Conservation (phyloP, 1,140 invertebrate genomes). For the Ctenoplectra terminalis region DNA sequence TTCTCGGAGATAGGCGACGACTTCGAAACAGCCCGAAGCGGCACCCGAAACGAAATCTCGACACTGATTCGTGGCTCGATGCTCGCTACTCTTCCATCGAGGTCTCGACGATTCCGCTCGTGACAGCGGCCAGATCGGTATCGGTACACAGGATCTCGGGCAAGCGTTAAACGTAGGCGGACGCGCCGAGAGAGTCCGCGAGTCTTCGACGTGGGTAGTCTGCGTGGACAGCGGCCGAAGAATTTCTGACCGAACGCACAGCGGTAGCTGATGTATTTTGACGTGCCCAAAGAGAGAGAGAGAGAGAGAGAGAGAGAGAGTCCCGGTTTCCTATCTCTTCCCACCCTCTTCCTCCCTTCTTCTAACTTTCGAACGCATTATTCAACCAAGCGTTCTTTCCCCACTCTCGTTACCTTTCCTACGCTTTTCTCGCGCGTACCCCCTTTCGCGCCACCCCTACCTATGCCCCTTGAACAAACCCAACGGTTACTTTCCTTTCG, state of each 20-base stretch:
- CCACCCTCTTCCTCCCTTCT: conserved; percentile 27
- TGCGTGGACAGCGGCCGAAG: conserved; percentile 67
- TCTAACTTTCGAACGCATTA: conserved; percentile 79
- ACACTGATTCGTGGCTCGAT: neutral
- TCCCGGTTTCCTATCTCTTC: conserved; percentile 38
- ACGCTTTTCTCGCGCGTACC: no score
- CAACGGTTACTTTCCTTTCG: neutral
- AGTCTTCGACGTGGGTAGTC: conserved; percentile 80
- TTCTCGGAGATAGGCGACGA: conserved; percentile 17
- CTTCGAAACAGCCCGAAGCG: neutral
- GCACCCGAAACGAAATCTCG: neutral
- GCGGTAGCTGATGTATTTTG: conserved; percentile 83
- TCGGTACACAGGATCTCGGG: conserved; percentile 42
- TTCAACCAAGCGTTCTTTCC: conserved; percentile 76
- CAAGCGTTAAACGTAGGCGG: conserved; percentile 54
- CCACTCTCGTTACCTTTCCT: neutral
- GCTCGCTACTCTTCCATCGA: neutral
- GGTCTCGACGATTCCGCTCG: conserved; percentile 43
- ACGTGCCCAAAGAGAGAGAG: conserved; percentile 77
- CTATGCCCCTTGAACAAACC: neutral
- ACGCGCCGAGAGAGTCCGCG: conserved; percentile 43
- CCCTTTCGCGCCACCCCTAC: neutral
- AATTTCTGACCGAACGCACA: conserved; percentile 81
- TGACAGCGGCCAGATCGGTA: conserved; percentile 55
- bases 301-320: conserved; percentile 30